Conservation (phyloP, 2,888 invertebrate species). For the Heterodera filipjevi region DNA sequence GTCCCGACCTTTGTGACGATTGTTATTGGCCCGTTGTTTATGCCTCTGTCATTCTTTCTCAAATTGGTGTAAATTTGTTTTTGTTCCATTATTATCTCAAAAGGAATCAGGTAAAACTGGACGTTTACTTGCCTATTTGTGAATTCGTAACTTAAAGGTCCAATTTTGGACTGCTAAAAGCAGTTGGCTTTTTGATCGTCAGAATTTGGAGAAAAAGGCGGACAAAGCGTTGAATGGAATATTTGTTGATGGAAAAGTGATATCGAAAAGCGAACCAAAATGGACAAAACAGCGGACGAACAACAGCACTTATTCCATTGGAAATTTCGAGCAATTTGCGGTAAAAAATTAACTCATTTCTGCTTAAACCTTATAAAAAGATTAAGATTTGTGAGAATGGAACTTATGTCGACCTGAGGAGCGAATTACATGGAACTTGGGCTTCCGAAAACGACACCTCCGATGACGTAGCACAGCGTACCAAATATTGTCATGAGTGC, state of each 20-base stretch:
- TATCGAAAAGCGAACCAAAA: background rate
- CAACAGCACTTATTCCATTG: background rate
- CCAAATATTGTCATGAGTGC: slow-evolving; percentile 22
- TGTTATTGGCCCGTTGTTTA: slow-evolving; percentile 28
- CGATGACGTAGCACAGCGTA: background rate
- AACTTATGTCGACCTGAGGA: slow-evolving; percentile 10
- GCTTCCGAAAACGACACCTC: background rate
- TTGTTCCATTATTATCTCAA: slow-evolving; percentile 45
- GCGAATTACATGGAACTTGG: slow-evolving; percentile 6
- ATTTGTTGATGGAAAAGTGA: background rate
- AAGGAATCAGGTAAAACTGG: slow-evolving; percentile 41
- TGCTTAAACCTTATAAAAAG: too few species aligned
- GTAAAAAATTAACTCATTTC: background rate
- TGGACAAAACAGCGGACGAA: background rate
- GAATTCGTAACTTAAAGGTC: slow-evolving; percentile 32
- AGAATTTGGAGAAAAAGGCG: slow-evolving; percentile 19
- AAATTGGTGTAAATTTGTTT: slow-evolving; percentile 37
- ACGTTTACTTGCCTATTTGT: too few species aligned
- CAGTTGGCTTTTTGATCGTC: slow-evolving; percentile 25
- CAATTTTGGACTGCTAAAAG: slow-evolving; percentile 49
- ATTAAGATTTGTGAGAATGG: slow-evolving; percentile 26
- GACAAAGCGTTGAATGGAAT: slow-evolving; percentile 10
- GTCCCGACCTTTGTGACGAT: slow-evolving; percentile 37
- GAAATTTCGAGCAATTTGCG: slow-evolving; percentile 11
- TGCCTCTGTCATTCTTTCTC: slow-evolving; percentile 39